phyloP scores from a whole-genome alignment of 2,797 vertebrate species.

The Glossophaga mutica region DNA sequence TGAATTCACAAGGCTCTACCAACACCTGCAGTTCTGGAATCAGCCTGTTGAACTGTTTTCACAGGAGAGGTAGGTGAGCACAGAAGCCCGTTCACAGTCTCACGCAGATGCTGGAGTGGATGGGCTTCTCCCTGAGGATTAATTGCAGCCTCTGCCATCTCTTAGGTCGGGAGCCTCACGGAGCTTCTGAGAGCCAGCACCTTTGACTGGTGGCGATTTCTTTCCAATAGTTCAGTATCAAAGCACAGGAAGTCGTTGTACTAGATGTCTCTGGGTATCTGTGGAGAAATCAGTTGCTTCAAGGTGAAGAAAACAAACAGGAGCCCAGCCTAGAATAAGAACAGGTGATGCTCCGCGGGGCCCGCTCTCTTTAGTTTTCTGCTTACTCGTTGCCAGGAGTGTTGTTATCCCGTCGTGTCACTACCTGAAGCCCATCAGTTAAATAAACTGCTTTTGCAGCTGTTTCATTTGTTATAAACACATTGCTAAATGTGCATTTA shows the following conservation, averaged over 20 bases:
- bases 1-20: background rate
- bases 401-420: background rate
- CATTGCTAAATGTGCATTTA: background rate
- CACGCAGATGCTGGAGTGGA: background rate
- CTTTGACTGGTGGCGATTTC: background rate
- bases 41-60: background rate
- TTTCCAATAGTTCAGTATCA: background rate
- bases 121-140: background rate
- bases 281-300: background rate
- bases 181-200: background rate
- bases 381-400: background rate
- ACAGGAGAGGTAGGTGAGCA: background rate
- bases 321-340: background rate
- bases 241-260: background rate
- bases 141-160: background rate
- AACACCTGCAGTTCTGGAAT: background rate
- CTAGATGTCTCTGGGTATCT: background rate
- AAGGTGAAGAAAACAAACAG: background rate
- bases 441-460: background rate
- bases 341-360: background rate
- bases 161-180: background rate
- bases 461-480: background rate
- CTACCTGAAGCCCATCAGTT: background rate
- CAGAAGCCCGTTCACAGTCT: background rate
- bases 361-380: conserved; percentile 23